Evolutionary conservation across 2,888 invertebrate species (phyloP).

Genomic region (Polydrusus tereticollis): DNA sequence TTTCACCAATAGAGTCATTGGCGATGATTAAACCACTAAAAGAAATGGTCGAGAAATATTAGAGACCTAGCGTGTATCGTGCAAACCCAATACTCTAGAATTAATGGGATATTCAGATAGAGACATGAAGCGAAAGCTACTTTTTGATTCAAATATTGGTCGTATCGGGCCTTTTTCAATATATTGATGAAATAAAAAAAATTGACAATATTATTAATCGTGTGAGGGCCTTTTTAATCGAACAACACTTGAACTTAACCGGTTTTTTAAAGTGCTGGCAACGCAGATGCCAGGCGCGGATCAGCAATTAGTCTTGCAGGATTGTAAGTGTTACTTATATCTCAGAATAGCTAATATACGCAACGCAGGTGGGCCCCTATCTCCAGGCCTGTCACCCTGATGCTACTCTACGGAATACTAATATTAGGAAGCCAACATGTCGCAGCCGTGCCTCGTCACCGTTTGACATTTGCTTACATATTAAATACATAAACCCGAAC

Average conservation of each 20-base stretch:
- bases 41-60: no score
- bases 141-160: no score
- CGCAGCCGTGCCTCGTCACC: conserved; percentile 51
- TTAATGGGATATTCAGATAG: no score
- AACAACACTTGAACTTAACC: background rate
- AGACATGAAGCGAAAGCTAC: no score
- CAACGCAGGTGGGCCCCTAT: conserved; percentile 65
- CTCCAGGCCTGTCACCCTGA: conserved; percentile 49
- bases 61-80: no score
- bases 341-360: conserved; percentile 32
- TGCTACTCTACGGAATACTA: conserved; percentile 58
- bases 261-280: background rate
- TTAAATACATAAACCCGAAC: conserved; percentile 22
- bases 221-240: no score
- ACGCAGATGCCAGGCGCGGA: conserved; percentile 38
- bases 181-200: no score
- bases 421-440: conserved; percentile 58
- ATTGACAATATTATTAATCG: no score
- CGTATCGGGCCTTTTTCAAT: no score
- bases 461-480: conserved; percentile 48
- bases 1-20: no score
- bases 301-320: conserved; percentile 63
- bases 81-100: no score
- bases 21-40: no score
- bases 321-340: conserved; percentile 26